Evolutionary conservation across 2,888 invertebrate genomes (phyloP).

Genomic region (Imbricaverruca yamaguchii): DNA sequence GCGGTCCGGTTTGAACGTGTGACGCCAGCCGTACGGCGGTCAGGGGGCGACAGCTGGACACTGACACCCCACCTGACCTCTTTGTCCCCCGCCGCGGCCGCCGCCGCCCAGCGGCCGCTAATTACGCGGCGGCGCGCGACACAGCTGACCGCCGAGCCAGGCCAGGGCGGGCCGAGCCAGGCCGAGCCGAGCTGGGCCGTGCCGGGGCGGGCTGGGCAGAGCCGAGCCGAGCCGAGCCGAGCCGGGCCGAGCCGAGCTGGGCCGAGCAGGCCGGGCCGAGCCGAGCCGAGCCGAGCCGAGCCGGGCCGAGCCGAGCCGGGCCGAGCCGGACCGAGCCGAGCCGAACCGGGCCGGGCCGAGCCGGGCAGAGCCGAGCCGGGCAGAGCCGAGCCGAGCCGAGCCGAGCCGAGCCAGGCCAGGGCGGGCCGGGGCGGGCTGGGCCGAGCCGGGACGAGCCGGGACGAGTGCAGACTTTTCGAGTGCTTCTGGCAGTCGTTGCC

Average conservation of each 20-base stretch:
- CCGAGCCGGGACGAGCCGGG: too few species aligned
- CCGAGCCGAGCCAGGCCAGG: too few species aligned
- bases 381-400: too few species aligned
- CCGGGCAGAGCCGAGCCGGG: too few species aligned
- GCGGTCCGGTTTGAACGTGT: not conserved
- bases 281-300: not conserved
- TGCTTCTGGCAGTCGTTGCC: too few species aligned
- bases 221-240: too few species aligned
- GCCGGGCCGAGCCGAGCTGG: not conserved
- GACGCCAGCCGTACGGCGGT: not conserved
- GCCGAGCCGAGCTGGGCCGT: too few species aligned
- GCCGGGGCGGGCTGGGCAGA: not conserved
- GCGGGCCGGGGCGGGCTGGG: too few species aligned
- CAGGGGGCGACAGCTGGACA: not conserved
- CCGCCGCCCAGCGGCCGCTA: not conserved
- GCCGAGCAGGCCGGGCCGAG: not conserved
- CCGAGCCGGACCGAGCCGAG: too few species aligned
- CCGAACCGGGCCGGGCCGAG: too few species aligned
- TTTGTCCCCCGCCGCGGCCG: slow-evolving; percentile 5
- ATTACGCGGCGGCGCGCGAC: not conserved
- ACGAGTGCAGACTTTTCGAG: too few species aligned
- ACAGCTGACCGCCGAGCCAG: not conserved
- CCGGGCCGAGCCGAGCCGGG: too few species aligned
- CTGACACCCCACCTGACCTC: not conserved
- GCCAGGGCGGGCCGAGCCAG: not conserved